phyloP scores from a whole-genome alignment of 2,888 invertebrate species.

The Heliconius hortense region DNA sequence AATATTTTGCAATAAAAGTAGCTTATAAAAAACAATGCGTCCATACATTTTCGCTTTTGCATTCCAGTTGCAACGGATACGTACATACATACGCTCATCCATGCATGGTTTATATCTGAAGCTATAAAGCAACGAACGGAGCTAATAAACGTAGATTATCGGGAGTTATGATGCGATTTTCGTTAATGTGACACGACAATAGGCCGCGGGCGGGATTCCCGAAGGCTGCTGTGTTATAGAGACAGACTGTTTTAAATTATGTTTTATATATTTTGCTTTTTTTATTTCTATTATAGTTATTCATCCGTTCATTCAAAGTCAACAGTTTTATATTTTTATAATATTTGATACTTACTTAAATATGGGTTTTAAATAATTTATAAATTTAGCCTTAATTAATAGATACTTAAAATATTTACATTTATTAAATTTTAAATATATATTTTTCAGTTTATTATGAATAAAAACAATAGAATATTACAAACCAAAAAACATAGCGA shows the following conservation, averaged over 20 bases:
- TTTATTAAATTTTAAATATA: too few relatives aligned
- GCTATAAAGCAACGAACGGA: conserved; percentile 65
- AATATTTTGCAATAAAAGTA: not conserved
- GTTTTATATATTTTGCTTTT: too few relatives aligned
- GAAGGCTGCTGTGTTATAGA: conserved; percentile 44
- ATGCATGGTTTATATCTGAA: conserved; percentile 41
- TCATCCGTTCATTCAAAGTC: too few relatives aligned
- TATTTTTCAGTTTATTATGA: too few relatives aligned
- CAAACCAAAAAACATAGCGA: too few relatives aligned
- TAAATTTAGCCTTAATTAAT: too few relatives aligned
- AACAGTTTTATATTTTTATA: too few relatives aligned
- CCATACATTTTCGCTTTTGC: not conserved
- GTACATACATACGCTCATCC: not conserved
- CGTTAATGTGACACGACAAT: conserved; percentile 79
- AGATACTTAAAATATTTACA: too few relatives aligned
- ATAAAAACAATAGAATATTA: too few relatives aligned
- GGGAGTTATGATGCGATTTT: conserved; percentile 80
- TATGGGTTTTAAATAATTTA: too few relatives aligned
- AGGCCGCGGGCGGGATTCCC: conserved; percentile 59
- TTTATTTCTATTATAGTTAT: too few relatives aligned
- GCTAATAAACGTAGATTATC: conserved; percentile 81
- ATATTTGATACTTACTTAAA: too few relatives aligned
- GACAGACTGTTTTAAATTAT: not conserved
- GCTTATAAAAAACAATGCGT: not conserved
- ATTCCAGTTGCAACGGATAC: not conserved